These are phyloP conservation scores for Melinaea menophilus DNA, from an alignment of 2,888 invertebrate species.

Conservation along the genomic window DNA sequence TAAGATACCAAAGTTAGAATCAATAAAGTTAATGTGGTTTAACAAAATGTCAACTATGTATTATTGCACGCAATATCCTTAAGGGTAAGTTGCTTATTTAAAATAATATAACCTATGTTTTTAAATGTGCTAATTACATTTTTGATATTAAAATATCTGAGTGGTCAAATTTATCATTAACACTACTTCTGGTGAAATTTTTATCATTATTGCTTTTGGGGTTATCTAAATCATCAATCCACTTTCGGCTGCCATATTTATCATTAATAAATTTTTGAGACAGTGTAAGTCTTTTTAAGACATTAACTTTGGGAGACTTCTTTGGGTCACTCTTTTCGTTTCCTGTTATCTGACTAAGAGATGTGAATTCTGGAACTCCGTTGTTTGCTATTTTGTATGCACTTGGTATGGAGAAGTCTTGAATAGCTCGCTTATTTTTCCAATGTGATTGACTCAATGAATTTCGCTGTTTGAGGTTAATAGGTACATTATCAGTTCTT, in stretches of 20 bases:
- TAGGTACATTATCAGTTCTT: slow-evolving; percentile 59
- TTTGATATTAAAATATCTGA: slow-evolving; percentile 49
- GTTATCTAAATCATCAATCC: slow-evolving; percentile 66
- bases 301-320: slow-evolving; percentile 62
- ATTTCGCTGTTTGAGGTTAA: slow-evolving; percentile 60
- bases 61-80: slow-evolving; percentile 26
- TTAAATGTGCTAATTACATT: slow-evolving; percentile 46
- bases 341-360: slow-evolving; percentile 68
- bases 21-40: slow-evolving; percentile 41
- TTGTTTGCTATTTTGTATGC: slow-evolving; percentile 50
- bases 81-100: slow-evolving; percentile 50
- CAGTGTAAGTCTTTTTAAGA: slow-evolving; percentile 61
- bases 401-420: slow-evolving; percentile 62
- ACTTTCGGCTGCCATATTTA: slow-evolving; percentile 73
- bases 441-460: slow-evolving; percentile 73
- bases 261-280: slow-evolving; percentile 76
- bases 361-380: slow-evolving; percentile 72
- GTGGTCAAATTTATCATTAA: slow-evolving; percentile 49
- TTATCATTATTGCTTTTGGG: slow-evolving; percentile 59
- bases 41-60: too few relatives aligned
- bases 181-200: slow-evolving; percentile 50
- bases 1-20: slow-evolving; percentile 54
- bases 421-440: slow-evolving; percentile 66
- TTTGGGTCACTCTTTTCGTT: slow-evolving; percentile 54
- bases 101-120: slow-evolving; percentile 40